Evolutionary conservation across 2,797 vertebrate species (phyloP), one percentile per base, ranked within the genome.

Genomic region (Passerculus sandwichensis): DNA sequence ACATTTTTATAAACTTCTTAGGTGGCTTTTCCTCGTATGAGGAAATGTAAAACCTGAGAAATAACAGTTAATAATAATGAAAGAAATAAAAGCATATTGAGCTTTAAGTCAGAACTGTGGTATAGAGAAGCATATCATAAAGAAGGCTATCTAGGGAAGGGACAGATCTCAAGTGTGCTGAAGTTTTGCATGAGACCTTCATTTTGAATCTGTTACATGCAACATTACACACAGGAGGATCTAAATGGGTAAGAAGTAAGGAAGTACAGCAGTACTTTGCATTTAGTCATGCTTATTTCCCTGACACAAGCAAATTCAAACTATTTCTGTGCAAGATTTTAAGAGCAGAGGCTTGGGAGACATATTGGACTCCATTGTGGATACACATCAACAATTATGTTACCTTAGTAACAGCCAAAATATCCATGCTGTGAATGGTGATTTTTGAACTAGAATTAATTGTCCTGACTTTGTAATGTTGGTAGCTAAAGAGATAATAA

Each of bases 211-310:
- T 85, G 15, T 83, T 76, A 60, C 6, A 36, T 34, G 38, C 32
- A 73, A 7, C 48, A 66, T 79, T 85, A 59, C 29, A 66, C 42
- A 60, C 32, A 69, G 25, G 47, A 89, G 40, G 27, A 13, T 26
- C 7, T 64, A 75, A 34, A 56, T 45, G 21, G 6, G 59, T 77
- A 77, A 80, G 78, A 87, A 73, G 15, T 23, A 79, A 85, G 29
- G 32, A 32, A 91, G 15, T 40, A 32, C 45, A 73, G 44, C 16
- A 70, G 8, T 56, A 38, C 34, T 92, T 91, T 53, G 23, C 57
- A 40, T 93, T 82, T 82, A 75, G 44, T 82, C 18, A 11, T 75
- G 16, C 29, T 77, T 94, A 19, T 91, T 94, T 93, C 70, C 70
- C 38, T 86, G 76, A 81, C 66, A 77, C 30, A 86, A 74, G 65